Base-by-base conservation (phyloP, 1,140 invertebrate species). In the Helicoverpa zea region DNA sequence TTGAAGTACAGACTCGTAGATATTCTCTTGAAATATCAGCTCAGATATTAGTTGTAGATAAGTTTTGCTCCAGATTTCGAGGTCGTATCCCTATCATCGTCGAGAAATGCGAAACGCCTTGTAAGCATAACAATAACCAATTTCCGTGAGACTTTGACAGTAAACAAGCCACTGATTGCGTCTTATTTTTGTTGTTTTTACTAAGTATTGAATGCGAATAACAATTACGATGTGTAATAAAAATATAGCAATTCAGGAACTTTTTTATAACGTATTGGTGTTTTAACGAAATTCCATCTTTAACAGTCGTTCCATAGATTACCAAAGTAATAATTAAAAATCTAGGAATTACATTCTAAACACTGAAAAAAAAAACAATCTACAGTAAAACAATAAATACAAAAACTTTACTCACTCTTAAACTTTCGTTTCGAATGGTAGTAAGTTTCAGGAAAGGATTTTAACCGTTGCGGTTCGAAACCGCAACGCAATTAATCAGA, bases 101-200 rank as follows among this genome's bases (percentile, higher is more conserved):
- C 63, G 49, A 49, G 16, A 68, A 47, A 18, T 58, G 56, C 35
- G 35, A 58, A 61, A 61, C 13, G 23, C 12, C 16, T 11, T 30
- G 43, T 68, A 68, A 68, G 43, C 64, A 49, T 51, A 68, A 68
- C 64, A 68, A 68, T 68, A 49, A 68, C 10, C 11, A 68, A 68
- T 68, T 68, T 23, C 64, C 11, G n/a, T 13, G 13, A 11, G 16
- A 10, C 43, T 49, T 49, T 49, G 7, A 12, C 16, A 10, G 23
- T 68, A 68, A 68, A 49, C 43, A 49, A 12, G n/a, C 5, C 16
- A 2, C 3, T 18, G 43, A 49, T 68, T 68, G 16, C n/a, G 4
- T 1, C 64, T 49, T 68, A 49, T 68, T 68, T 68, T 49, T 16
- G 23, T 23, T 23, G 1, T 12, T 5, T 30, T 1, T 47, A 49